phyloP scores from a whole-genome alignment of 2,113 vertebrate genomes.

The Paratilapia polleni region DNA sequence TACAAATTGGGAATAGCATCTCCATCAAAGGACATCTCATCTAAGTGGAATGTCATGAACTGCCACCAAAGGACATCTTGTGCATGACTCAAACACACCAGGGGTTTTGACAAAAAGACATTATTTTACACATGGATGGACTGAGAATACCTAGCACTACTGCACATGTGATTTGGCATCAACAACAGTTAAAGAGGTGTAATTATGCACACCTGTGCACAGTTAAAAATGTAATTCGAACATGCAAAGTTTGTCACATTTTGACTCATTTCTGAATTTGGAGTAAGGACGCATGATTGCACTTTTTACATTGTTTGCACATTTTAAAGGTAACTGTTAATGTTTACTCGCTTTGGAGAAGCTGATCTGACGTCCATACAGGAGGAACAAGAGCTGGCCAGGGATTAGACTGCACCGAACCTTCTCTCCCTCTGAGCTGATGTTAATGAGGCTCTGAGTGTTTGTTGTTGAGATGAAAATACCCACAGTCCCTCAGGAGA shows the following conservation, averaged over 20 bases:
- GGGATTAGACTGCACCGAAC: constrained; percentile 39
- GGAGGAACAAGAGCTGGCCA: not conserved
- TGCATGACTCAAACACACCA: not conserved
- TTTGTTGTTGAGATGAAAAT: constrained; percentile 53
- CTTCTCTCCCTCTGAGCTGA: constrained; percentile 5
- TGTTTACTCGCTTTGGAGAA: not conserved
- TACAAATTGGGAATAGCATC: rapidly evolving
- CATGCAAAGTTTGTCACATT: not conserved
- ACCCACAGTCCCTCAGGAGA: constrained; percentile 47
- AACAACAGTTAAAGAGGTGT: not conserved
- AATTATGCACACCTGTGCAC: not conserved
- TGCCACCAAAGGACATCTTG: no score
- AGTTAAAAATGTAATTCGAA: not conserved
- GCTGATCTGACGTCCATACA: not conserved
- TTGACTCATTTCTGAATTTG: not conserved
- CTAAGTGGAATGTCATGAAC: no score
- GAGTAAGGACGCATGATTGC: not conserved
- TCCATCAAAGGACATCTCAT: not conserved
- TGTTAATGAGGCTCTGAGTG: constrained; percentile 47
- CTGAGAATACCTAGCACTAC: not conserved
- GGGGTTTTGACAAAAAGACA: not conserved
- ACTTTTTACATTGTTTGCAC: not conserved
- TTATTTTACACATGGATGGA: not conserved
- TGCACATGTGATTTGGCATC: not conserved
- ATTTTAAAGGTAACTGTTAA: not conserved